These are phyloP conservation scores for Calyptomena viridis DNA, from an alignment of 2,113 vertebrate genomes.

Conservation along the genomic window DNA sequence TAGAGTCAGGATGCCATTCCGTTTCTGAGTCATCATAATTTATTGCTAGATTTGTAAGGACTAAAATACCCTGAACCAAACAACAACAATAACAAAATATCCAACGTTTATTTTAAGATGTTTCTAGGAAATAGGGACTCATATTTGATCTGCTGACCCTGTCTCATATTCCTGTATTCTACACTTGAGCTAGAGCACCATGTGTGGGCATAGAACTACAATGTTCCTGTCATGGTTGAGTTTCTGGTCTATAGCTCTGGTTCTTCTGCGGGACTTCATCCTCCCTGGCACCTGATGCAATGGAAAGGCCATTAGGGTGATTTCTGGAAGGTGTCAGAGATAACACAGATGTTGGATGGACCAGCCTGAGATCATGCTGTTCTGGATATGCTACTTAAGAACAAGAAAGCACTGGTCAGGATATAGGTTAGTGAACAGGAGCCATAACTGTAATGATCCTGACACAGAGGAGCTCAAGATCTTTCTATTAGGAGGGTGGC, in stretches of 20 bases:
- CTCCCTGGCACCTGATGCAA: background rate
- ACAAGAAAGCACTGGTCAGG: background rate
- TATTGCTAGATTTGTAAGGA: background rate
- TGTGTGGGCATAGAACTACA: background rate
- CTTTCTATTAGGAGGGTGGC: background rate
- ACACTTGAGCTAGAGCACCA: background rate
- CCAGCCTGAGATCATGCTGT: background rate
- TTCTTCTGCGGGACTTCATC: background rate
- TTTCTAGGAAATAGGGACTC: background rate
- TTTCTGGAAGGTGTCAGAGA: background rate
- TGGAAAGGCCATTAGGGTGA: background rate
- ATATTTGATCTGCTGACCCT: background rate
- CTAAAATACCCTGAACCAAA: background rate
- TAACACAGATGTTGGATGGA: background rate
- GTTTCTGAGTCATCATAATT: background rate
- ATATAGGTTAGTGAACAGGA: background rate
- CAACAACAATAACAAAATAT: background rate
- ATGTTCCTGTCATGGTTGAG: accelerated
- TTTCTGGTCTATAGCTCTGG: background rate
- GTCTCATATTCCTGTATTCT: background rate
- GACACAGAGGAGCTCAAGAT: background rate
- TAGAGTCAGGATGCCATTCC: background rate
- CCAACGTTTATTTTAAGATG: background rate
- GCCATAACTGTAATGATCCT: background rate
- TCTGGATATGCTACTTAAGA: background rate